These are phyloP conservation scores for Macaria liturata DNA, from an alignment of 2,888 invertebrate species.

Conservation along the genomic window DNA sequence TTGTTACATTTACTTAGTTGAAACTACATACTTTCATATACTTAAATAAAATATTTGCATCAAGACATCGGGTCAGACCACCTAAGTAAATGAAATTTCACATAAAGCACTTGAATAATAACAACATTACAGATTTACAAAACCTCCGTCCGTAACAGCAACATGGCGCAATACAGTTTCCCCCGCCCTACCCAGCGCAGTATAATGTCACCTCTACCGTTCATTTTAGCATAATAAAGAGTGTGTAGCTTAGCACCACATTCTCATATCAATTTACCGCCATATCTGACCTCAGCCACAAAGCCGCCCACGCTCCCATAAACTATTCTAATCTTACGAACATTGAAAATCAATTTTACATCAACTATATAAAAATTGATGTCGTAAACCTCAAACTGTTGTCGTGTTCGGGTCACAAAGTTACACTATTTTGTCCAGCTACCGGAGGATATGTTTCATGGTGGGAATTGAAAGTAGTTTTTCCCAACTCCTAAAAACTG, in stretches of 20 bases:
- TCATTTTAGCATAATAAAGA: constrained; percentile 29
- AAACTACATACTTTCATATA: no score
- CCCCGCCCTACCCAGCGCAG: neutral
- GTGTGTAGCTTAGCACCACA: constrained; percentile 31
- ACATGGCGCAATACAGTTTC: constrained; percentile 15
- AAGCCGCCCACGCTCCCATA: constrained; percentile 51
- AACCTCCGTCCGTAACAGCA: neutral
- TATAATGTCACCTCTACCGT: constrained; percentile 12
- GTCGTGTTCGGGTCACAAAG: constrained; percentile 12
- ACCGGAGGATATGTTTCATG: neutral
- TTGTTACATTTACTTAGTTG: no score
- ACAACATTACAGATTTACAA: neutral
- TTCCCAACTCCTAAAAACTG: no score
- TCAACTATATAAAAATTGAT: constrained; percentile 36
- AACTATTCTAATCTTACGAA: constrained; percentile 49
- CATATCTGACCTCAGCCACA: constrained; percentile 47
- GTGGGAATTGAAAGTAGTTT: no score
- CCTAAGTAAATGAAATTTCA: no score
- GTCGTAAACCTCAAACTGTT: constrained; percentile 25
- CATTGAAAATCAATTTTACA: constrained; percentile 65
- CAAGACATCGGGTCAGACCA: no score
- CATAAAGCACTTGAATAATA: no score
- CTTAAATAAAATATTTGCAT: no score
- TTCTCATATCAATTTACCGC: constrained; percentile 57
- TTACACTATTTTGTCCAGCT: constrained; percentile 18